Base-by-base conservation (phyloP, 2,113 vertebrate species). In the Lonchura striata region DNA sequence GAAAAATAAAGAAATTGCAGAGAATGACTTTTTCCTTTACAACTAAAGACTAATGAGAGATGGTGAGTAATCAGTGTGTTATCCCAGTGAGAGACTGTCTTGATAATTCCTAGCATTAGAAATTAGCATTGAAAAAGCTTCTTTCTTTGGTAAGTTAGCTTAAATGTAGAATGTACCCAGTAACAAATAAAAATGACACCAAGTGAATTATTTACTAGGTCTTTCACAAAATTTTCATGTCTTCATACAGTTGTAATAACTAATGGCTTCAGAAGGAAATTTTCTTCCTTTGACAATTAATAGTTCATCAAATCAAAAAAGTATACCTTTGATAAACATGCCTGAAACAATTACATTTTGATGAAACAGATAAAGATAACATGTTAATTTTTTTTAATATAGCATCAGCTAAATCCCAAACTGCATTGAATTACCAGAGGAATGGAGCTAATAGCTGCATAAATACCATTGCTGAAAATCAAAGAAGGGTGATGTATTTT, bases 161-260 rank as follows among this genome's bases (percentile, higher is more conserved):
- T 37, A 70, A 83, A 65, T 57, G 27, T 1, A 69, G 24, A 61
- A 69, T 7, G 39, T 14, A 53, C 7, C 23, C 12, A 37, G 11
- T 66, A 61, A 30, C 0, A 63, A 0, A 0, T 59, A 49, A 78
- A 88, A 77, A 50, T 15, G 22, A 46, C 1, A 49, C 2, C 0
- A 4, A 3, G 0, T 31, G 2, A 63, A 25, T 23, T 56, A 25
- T 50, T 85, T 37, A 19, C 9, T 30, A 3, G 0, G 16, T 33
- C 7, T 74, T 74, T 47, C 12, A 68, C 8, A 47, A 44, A 12
- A 25, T 56, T 71, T 82, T 56, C 4, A 12, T 44, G 2, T 63
- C 19, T 56, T 75, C 20, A 31, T 82, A 44, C 1, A 42, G 2
- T 42, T 5, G 2, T 44, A 6, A 44, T 25, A 33, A 6, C 2